These are phyloP conservation scores for Atrichornis clamosus DNA, from an alignment of 2,113 vertebrate genomes.

Conservation along the genomic window DNA sequence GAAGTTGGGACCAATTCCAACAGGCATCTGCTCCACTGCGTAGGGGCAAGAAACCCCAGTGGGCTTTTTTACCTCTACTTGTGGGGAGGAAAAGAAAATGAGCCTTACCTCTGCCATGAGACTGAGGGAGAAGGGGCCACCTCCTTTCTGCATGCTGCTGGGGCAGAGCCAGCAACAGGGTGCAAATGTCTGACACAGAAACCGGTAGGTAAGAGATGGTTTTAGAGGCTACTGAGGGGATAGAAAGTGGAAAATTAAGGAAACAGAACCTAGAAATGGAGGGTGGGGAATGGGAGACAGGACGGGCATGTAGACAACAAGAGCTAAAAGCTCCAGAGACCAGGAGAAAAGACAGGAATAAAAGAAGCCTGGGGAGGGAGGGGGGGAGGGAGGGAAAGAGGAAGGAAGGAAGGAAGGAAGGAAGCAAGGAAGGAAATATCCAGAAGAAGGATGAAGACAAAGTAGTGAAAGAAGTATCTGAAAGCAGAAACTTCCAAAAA, in stretches of 20 bases:
- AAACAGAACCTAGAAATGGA: neutral
- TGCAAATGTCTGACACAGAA: neutral
- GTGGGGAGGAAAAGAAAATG: neutral
- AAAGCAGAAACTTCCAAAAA: neutral
- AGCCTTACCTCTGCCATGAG: neutral
- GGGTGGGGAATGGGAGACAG: no score
- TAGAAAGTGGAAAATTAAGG: neutral
- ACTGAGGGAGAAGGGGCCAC: neutral
- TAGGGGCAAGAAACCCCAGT: neutral
- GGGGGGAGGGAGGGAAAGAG: neutral
- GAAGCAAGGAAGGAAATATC: neutral
- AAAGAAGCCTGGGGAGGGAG: neutral
- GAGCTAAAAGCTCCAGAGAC: neutral
- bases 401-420: neutral
- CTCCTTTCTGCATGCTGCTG: neutral
- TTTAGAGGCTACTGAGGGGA: neutral
- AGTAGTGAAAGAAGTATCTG: neutral
- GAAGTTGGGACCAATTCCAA: neutral
- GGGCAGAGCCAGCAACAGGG: neutral
- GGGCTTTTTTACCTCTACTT: neutral
- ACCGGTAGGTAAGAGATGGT: neutral
- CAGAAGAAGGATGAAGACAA: neutral
- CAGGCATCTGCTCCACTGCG: neutral
- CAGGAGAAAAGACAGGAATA: neutral
- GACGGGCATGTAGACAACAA: neutral